Conservation (phyloP, 2,888 invertebrate genomes). For the Caenorhabditis zanzibari region DNA sequence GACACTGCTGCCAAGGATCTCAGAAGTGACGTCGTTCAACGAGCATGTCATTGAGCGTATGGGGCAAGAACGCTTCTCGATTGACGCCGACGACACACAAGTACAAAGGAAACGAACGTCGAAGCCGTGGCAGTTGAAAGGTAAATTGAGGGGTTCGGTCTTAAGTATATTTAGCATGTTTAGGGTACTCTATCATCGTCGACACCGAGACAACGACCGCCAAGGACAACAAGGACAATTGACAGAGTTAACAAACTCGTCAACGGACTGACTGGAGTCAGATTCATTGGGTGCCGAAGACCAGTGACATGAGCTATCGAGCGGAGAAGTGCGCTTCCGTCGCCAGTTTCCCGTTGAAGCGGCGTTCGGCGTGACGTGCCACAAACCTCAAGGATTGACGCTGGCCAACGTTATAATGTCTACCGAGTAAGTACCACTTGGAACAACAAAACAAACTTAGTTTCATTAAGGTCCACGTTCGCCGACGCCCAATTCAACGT, state of each 20-base stretch:
- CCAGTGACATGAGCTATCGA: no score
- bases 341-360: background rate
- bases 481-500: no score
- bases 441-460: background rate
- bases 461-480: background rate
- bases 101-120: background rate
- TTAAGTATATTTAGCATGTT: background rate
- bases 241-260: background rate
- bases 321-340: background rate
- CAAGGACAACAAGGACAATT: background rate
- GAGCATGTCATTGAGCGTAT: no score
- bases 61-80: no score
- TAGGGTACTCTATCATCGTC: background rate
- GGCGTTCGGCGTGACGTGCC: background rate
- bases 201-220: background rate
- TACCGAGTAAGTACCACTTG: background rate
- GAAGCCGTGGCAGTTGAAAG: background rate
- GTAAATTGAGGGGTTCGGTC: no score
- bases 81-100: no score
- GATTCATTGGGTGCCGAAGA: no score
- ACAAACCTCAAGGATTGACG: background rate
- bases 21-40: no score
- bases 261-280: no score
- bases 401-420: background rate
- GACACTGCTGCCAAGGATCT: no score